Base-by-base conservation (phyloP, 2,888 invertebrate species). In the Orthosia incerta region DNA sequence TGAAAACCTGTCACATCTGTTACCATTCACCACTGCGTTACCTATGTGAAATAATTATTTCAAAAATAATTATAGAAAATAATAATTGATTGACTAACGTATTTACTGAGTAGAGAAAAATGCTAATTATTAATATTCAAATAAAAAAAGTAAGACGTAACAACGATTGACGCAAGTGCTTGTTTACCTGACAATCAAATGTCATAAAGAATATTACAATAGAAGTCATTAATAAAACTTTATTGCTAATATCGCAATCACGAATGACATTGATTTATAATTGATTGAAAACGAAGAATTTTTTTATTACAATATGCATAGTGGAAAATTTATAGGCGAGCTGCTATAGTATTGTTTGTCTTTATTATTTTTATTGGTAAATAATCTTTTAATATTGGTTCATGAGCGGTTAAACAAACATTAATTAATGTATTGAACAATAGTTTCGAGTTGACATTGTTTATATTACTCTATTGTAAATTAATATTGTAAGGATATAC, bases 171-270 rank as follows among this genome's bases (percentile, higher is more conserved):
- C 68, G 78, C 70, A 62, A 46, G 23, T 39, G 50, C 39, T 18
- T 23, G 23, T 15, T 59, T 66, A 79, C 53, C 63, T 74, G 82
- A 82, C 82, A 82, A 70, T 82, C 72, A 82, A 74, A 70, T 74
- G 71, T 70, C 71, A 68, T 65, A 82, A 77, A 78, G 82, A 82
- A 85, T 77, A 72, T 55, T 65, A 85, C 82, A 85, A 85, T 72
- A 78, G 83, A 71, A 53, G 71, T 69, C 45, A 64, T 64, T 77
- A 81, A 77, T 77, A 74, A 74, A 72, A 45, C 26, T 69, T 81
- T 66, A 77, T 73, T 68, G 50, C 64, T 56, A 56, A 45, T 73
- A 26, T 76, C 65, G 77, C 73, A 77, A 82, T 82, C 69, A 85
- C 53, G 61, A 76, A 70, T 72, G 83, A 82, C 79, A 69, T 59